These are phyloP conservation scores for Lepas anatifera DNA, from an alignment of 2,888 invertebrate species.

Conservation along the genomic window DNA sequence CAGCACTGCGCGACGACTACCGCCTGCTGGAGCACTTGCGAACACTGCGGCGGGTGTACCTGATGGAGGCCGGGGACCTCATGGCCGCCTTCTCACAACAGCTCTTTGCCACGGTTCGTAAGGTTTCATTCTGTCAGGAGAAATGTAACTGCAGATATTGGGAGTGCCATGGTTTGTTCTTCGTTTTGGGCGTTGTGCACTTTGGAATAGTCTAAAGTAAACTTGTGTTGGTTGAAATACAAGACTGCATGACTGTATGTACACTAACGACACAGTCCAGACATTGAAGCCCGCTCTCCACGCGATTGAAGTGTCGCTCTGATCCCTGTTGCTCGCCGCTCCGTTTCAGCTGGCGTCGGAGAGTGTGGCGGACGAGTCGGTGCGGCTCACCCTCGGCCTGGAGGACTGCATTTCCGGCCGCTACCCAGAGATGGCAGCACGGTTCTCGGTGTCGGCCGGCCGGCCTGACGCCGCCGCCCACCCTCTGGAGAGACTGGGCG, in stretches of 20 bases:
- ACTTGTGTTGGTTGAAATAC: too few relatives aligned
- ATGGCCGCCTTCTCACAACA: constrained; percentile 41
- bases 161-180: too few relatives aligned
- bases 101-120: constrained; percentile 38
- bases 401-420: constrained; percentile 38
- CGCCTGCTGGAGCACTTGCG: constrained; percentile 37
- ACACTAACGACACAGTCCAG: too few relatives aligned
- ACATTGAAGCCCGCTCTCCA: too few relatives aligned
- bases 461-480: background rate
- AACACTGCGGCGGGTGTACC: constrained; percentile 40
- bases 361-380: constrained; percentile 11
- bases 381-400: constrained; percentile 29
- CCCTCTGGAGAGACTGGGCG: background rate
- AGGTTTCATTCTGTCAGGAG: too few relatives aligned
- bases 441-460: background rate
- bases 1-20: constrained; percentile 33
- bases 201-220: too few relatives aligned
- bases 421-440: constrained; percentile 34
- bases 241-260: too few relatives aligned
- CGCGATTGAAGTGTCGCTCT: too few relatives aligned
- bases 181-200: too few relatives aligned
- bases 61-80: constrained; percentile 42
- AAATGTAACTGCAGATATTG: too few relatives aligned
- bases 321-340: constrained; percentile 4
- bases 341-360: constrained; percentile 12